These are phyloP conservation scores for Prolemur simus DNA, from an alignment of 2,113 vertebrate species.

Conservation along the genomic window DNA sequence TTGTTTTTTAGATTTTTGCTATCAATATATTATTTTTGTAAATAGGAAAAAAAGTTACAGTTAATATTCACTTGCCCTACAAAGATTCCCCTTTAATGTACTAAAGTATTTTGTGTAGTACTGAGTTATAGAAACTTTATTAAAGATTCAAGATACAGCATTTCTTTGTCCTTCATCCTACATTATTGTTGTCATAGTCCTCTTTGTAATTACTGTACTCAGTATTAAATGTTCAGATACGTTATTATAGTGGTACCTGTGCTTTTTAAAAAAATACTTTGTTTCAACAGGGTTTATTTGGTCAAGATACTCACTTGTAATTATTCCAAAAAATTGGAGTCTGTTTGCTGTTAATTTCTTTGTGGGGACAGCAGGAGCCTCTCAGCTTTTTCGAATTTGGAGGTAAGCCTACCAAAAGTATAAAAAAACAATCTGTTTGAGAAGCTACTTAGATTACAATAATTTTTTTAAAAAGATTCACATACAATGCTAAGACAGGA, in stretches of 20 bases:
- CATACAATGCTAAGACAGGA: neutral
- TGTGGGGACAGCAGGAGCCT: constrained; percentile 91
- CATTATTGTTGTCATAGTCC: neutral
- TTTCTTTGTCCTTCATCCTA: neutral
- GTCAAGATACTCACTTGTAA: constrained; percentile 99
- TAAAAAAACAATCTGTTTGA: neutral
- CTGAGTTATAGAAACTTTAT: neutral
- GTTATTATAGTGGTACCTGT: neutral
- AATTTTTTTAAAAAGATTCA: neutral
- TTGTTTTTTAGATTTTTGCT: neutral
- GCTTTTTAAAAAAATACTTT: constrained; percentile 46
- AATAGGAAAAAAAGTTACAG: neutral
- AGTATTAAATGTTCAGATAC: neutral
- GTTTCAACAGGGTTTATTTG: constrained; percentile 93
- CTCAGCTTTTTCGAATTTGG: constrained; percentile 96
- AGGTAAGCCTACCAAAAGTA: constrained; percentile 84
- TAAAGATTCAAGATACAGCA: neutral
- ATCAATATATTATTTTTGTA: neutral
- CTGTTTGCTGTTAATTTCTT: constrained; percentile 99
- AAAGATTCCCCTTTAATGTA: neutral
- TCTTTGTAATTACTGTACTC: neutral
- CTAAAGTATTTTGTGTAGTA: neutral
- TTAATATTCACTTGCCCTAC: neutral
- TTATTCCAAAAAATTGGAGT: constrained; percentile 99
- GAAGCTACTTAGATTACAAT: neutral